phyloP scores from a whole-genome alignment of 1,140 invertebrate species.

The Mycetomoellerius zeteki region DNA sequence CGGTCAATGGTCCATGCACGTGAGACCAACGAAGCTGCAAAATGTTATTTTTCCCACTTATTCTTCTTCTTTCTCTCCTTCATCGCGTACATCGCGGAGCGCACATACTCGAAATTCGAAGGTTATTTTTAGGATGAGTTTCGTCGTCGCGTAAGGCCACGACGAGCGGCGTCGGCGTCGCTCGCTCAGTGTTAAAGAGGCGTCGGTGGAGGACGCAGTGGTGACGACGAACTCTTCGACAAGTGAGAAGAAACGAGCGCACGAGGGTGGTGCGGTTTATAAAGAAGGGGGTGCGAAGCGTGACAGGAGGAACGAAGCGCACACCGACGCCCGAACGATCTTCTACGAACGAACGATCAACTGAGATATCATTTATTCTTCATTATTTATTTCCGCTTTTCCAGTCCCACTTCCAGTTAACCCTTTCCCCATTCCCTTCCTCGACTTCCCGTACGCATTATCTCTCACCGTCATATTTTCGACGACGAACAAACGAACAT shows the following conservation, averaged over 20 bases:
- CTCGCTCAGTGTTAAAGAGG: conserved; percentile 83
- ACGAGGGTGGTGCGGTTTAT: conserved; percentile 57
- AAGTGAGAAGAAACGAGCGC: conserved; percentile 68
- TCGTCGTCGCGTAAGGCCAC: conserved; percentile 77
- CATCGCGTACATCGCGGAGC: conserved; percentile 60
- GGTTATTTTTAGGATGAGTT: conserved; percentile 80
- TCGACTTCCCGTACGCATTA: neutral
- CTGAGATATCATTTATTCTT: conserved; percentile 65
- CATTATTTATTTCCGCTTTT: conserved; percentile 12
- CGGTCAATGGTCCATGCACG: conserved; percentile 34
- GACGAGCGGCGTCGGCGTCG: conserved; percentile 71
- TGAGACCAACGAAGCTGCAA: conserved; percentile 56
- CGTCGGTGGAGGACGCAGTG: conserved; percentile 83
- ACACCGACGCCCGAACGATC: conserved; percentile 78
- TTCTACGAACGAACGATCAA: conserved; percentile 81
- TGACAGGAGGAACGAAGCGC: conserved; percentile 51
- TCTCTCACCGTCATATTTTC: conserved; percentile 58
- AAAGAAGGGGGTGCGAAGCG: conserved; percentile 16
- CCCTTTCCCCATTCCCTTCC: neutral
- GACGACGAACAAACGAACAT: conserved; percentile 74
- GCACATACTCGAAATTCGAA: conserved; percentile 79
- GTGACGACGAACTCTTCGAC: conserved; percentile 75
- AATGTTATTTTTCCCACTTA: conserved; percentile 48
- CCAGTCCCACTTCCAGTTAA: neutral
- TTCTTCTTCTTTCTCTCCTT: conserved; percentile 43